A percentile compares a stretch with the other conserved stretches of the same genome.
Evolutionary conservation across 2,888 invertebrate species (phyloP).

Genomic region (Bugulina stolonifera): DNA sequence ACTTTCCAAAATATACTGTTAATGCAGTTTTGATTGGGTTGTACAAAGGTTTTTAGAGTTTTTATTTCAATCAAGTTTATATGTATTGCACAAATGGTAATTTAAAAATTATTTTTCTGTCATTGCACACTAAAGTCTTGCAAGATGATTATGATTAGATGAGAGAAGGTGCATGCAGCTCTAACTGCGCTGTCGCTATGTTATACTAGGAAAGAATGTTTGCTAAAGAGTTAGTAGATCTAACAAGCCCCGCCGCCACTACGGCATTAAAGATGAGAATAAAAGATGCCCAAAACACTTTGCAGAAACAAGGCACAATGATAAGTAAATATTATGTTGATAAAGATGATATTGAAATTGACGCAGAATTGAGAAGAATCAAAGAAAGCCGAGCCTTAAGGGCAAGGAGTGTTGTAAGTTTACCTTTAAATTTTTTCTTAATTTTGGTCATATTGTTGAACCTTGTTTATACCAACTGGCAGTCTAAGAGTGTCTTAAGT

Average conservation of each 20-base stretch:
- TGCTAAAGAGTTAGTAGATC: constrained; percentile 19
- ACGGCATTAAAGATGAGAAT: not conserved
- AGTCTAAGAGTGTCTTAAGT: too few relatives aligned
- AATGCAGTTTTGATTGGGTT: too few relatives aligned
- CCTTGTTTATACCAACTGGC: too few relatives aligned
- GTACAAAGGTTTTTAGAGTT: too few relatives aligned
- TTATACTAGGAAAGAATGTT: constrained; percentile 12
- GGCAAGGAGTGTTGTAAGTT: constrained; percentile 3
- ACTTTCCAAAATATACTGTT: too few relatives aligned
- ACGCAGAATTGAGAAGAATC: not conserved
- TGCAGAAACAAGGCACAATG: not conserved
- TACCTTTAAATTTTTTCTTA: too few relatives aligned
- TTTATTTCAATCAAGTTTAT: too few relatives aligned
- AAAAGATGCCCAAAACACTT: not conserved
- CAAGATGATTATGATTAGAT: too few relatives aligned
- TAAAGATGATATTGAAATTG: not conserved
- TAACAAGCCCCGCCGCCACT: not conserved
- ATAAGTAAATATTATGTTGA: not conserved
- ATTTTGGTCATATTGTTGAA: too few relatives aligned
- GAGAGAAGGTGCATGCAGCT: not conserved
- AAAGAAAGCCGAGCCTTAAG: not conserved
- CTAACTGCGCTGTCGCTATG: not conserved
- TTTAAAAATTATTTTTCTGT: too few relatives aligned
- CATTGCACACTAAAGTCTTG: too few relatives aligned
- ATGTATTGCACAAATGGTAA: too few relatives aligned